Conservation (phyloP, 1,140 invertebrate genomes). For the Papilio machaon region DNA sequence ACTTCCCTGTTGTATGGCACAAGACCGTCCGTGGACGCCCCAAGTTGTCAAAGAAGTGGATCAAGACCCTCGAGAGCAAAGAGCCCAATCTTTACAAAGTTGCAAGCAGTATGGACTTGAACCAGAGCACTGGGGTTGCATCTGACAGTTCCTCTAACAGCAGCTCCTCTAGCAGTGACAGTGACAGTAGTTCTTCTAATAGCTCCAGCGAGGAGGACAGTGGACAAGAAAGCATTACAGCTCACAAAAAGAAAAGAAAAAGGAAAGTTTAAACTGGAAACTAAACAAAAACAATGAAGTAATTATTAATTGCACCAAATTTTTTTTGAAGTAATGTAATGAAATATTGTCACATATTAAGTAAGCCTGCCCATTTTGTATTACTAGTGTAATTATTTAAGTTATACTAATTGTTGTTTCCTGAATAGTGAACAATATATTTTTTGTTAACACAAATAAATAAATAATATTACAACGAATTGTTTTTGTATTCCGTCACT, state of each 20-base stretch:
- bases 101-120: conserved; percentile 93
- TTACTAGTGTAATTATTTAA: conserved; percentile 69
- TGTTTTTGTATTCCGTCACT: neutral
- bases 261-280: conserved; percentile 73
- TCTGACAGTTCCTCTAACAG: conserved; percentile 97
- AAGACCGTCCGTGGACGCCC: conserved; percentile 98
- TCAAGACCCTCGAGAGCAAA: conserved; percentile 86
- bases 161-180: conserved; percentile 90
- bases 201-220: conserved; percentile 87
- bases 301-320: conserved; percentile 46
- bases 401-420: conserved; percentile 61
- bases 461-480: conserved; percentile 39
- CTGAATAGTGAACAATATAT: conserved; percentile 54
- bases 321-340: conserved; percentile 42
- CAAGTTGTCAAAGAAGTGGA: conserved; percentile 95
- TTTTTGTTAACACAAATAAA: conserved; percentile 64
- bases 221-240: conserved; percentile 93
- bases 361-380: conserved; percentile 68
- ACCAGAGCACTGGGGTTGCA: conserved; percentile 93
- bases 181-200: conserved; percentile 84
- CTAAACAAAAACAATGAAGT: conserved; percentile 47
- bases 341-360: conserved; percentile 45
- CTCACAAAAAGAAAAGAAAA: conserved; percentile 93
- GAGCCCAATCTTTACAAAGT: conserved; percentile 92
- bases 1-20: conserved; percentile 99